Conservation (phyloP, 2,113 vertebrate species). For the Apodemus speciosus region DNA sequence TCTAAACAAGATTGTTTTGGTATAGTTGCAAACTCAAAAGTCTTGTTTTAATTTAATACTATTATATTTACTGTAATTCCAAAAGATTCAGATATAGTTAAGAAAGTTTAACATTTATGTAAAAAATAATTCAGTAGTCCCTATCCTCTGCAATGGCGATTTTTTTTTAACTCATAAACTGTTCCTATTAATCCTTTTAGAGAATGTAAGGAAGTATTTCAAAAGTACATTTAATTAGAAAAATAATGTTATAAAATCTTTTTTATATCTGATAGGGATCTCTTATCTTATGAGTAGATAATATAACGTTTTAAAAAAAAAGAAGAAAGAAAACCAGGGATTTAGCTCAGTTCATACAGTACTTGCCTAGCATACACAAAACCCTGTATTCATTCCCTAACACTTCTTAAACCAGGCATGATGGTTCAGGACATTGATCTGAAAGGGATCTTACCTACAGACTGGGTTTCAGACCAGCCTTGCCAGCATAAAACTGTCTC, state of each 20-base stretch:
- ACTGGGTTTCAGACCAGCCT: background rate
- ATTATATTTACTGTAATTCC: constrained; percentile 35
- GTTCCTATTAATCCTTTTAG: constrained; percentile 43
- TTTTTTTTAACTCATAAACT: constrained; percentile 48
- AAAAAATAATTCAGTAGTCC: constrained; percentile 50
- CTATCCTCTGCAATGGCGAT: background rate
- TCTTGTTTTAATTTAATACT: constrained; percentile 6
- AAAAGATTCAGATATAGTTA: constrained; percentile 45
- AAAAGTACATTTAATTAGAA: constrained; percentile 51
- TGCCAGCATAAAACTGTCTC: background rate
- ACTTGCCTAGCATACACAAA: background rate
- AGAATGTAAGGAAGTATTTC: constrained; percentile 18
- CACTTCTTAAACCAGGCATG: background rate
- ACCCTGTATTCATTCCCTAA: background rate
- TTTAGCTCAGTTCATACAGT: background rate
- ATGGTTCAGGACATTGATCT: background rate
- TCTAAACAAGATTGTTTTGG: background rate
- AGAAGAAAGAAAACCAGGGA: background rate
- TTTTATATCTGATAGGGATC: background rate
- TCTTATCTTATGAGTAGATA: constrained; percentile 11
- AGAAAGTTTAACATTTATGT: constrained; percentile 51
- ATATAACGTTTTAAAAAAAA: background rate
- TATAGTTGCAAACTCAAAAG: constrained; percentile 27
- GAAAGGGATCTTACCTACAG: background rate
- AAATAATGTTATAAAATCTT: constrained; percentile 16